Conservation (phyloP, 2,797 vertebrate species). For the Rousettus madagascariensis region DNA sequence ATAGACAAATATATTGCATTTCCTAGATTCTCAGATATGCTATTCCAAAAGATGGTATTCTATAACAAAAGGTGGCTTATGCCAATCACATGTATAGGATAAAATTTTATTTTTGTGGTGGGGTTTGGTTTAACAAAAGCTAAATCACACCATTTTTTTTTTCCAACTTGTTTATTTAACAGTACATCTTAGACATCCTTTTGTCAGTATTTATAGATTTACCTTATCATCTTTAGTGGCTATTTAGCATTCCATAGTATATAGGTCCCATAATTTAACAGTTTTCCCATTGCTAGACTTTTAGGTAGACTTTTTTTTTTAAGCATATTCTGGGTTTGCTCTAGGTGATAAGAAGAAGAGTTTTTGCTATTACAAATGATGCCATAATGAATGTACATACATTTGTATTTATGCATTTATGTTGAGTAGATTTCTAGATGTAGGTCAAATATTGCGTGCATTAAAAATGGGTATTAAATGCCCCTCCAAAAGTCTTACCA, state of each 20-base stretch:
- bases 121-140: constrained; percentile 26
- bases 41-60: background rate
- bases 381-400: background rate
- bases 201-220: background rate
- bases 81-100: background rate
- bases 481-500: background rate
- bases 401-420: background rate
- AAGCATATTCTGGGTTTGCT: background rate
- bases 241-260: background rate
- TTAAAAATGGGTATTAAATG: constrained; percentile 44
- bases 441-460: background rate
- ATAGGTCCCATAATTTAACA: background rate
- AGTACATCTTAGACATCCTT: background rate
- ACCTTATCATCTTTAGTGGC: constrained; percentile 20
- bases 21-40: constrained; percentile 17
- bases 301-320: background rate
- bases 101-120: constrained; percentile 6
- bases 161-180: background rate
- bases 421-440: constrained; percentile 46
- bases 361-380: constrained; percentile 17
- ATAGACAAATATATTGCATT: background rate
- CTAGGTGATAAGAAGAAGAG: background rate
- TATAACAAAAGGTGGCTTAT: background rate
- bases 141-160: background rate
- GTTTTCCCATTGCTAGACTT: background rate